phyloP scores from a whole-genome alignment of 1,140 invertebrate species.

The Heliconius hewitsoni region DNA sequence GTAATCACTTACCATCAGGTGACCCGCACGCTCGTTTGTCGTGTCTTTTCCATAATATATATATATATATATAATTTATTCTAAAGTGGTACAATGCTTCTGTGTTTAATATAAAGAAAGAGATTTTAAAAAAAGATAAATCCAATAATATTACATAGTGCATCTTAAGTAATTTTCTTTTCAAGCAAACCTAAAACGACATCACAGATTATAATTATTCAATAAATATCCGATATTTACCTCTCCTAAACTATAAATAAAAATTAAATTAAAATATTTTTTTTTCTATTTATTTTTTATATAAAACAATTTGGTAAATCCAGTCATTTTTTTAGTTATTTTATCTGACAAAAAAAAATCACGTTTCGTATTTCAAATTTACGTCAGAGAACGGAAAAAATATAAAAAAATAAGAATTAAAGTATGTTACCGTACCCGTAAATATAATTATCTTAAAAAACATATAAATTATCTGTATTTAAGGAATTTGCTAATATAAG shows the following conservation, averaged over 20 bases:
- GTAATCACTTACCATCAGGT: too few species aligned
- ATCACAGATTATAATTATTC: conserved; percentile 22
- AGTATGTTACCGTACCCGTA: neutral
- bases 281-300: neutral
- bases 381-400: neutral
- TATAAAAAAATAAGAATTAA: neutral
- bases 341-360: neutral
- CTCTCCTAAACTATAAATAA: neutral
- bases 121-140: neutral
- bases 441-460: neutral
- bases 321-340: neutral
- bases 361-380: neutral
- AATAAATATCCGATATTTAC: conserved; percentile 17
- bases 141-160: neutral
- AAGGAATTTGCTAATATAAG: conserved; percentile 73
- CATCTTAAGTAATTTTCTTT: neutral
- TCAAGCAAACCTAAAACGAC: neutral
- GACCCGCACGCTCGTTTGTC: too few species aligned
- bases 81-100: neutral
- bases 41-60: too few species aligned
- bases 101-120: neutral
- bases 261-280: neutral
- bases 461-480: conserved; percentile 62
- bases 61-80: too few species aligned
- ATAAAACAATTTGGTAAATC: neutral